These are phyloP conservation scores for Athene cunicularia DNA, from an alignment of 2,113 vertebrate species.

Conservation along the genomic window DNA sequence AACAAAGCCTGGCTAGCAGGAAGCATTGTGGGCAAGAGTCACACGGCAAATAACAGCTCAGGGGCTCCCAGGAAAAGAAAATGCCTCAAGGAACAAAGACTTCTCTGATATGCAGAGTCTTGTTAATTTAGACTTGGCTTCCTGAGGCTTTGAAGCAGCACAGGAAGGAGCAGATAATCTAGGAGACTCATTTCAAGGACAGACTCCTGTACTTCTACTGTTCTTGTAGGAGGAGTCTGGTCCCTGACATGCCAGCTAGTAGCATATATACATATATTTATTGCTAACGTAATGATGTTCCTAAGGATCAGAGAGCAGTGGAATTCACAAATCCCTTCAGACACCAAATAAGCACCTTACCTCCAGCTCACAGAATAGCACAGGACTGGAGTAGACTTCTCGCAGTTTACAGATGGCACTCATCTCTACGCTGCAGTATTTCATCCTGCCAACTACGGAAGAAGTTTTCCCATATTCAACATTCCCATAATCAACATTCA, in stretches of 20 bases:
- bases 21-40: neutral
- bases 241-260: neutral
- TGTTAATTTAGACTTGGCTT: neutral
- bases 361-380: conserved; percentile 76
- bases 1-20: neutral
- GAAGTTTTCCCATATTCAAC: neutral
- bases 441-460: conserved; percentile 67
- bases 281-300: neutral
- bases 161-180: neutral
- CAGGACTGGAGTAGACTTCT: conserved; percentile 69
- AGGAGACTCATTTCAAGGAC: neutral
- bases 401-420: conserved; percentile 53
- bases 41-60: neutral
- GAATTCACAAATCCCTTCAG: neutral
- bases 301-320: neutral
- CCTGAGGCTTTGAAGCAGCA: neutral
- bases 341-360: conserved; percentile 37
- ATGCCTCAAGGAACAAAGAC: neutral
- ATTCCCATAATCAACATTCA: neutral
- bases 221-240: neutral
- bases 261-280: neutral
- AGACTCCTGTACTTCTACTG: neutral
- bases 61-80: neutral
- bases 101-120: too few relatives aligned
- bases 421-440: conserved; percentile 60